Percentiles rank a stretch among this genome's conserved stretches.
phyloP scores from a whole-genome alignment of 1,140 invertebrate genomes.

The Babylonia areolata region DNA sequence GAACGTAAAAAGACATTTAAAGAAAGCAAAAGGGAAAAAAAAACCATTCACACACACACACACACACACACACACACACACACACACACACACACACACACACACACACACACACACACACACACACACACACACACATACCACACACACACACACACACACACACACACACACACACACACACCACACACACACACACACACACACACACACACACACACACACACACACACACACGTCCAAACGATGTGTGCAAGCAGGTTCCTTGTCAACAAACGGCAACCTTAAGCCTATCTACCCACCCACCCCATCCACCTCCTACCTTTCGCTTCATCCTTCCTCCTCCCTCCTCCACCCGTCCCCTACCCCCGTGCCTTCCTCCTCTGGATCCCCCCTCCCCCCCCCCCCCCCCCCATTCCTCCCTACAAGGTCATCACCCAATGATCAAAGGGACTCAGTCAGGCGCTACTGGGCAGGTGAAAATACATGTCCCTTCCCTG shows the following conservation, averaged over 20 bases:
- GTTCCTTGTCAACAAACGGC: too few species aligned
- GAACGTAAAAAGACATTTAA: neutral
- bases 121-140: neutral
- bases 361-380: neutral
- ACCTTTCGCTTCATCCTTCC: neutral
- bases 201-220: slow-evolving; percentile 30
- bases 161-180: neutral
- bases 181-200: slow-evolving; percentile 17
- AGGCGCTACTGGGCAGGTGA: neutral
- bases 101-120: neutral
- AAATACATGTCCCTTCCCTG: too few species aligned
- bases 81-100: slow-evolving; percentile 17
- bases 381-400: neutral
- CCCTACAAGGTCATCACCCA: neutral
- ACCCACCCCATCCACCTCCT: neutral
- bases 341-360: neutral
- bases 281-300: neutral
- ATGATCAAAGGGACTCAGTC: neutral
- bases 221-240: slow-evolving; percentile 30
- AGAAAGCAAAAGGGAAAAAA: neutral
- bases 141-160: neutral
- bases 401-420: neutral
- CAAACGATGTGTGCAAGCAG: too few species aligned
- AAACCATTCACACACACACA: neutral
- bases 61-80: neutral